phyloP scores from a whole-genome alignment of 2,797 vertebrate genomes.

The Orientallactaga sibirica region DNA sequence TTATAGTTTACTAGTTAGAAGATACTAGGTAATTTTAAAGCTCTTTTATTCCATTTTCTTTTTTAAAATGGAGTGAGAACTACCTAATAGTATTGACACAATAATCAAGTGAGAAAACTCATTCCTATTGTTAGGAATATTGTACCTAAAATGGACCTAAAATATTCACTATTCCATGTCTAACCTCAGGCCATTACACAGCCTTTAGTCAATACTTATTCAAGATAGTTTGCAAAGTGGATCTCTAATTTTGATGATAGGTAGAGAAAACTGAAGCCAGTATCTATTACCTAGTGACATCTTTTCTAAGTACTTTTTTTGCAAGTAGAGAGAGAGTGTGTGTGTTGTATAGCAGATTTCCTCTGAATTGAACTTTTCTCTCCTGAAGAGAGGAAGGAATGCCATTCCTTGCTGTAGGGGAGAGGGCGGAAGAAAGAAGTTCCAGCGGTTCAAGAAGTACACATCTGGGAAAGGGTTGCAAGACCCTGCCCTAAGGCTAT shows the following conservation, averaged over 20 bases:
- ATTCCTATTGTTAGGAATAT: neutral
- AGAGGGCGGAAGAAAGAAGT: too few species aligned
- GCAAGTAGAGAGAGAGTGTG: too few species aligned
- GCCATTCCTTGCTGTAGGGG: too few species aligned
- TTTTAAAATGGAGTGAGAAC: neutral
- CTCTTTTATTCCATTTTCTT: neutral
- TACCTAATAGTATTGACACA: neutral
- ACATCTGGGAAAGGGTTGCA: too few species aligned
- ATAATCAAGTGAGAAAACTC: neutral
- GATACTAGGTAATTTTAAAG: neutral
- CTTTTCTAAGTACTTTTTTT: neutral
- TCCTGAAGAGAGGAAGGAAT: too few species aligned
- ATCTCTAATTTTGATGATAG: neutral
- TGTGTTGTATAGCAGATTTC: too few species aligned
- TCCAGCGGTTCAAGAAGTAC: too few species aligned
- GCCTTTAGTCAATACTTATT: neutral
- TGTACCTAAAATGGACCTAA: neutral
- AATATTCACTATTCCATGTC: neutral
- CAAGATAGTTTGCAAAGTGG: neutral
- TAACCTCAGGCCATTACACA: neutral
- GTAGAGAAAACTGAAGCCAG: neutral
- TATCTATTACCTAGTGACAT: neutral
- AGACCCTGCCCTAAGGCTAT: too few species aligned
- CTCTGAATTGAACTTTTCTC: too few species aligned
- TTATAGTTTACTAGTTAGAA: neutral